phyloP scores from a whole-genome alignment of 2,797 vertebrate species.

The Paguma larvata region DNA sequence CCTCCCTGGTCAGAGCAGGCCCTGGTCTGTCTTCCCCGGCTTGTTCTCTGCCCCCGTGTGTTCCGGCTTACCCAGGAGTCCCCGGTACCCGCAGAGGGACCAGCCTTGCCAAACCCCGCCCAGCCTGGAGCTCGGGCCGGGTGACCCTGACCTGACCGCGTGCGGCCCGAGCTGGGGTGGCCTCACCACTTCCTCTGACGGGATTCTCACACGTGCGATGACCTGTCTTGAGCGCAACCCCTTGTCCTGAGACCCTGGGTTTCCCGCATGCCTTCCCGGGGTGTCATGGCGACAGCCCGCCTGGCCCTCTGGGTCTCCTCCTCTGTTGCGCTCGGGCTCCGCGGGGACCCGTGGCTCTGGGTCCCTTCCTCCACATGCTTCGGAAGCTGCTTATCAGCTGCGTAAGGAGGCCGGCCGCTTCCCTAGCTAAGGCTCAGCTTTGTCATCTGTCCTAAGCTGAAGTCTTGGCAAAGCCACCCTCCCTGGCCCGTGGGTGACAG shows the following conservation, averaged over 20 bases:
- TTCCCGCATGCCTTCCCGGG: accelerated
- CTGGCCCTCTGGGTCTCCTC: background rate
- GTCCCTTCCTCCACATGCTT: background rate
- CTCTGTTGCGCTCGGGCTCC: background rate
- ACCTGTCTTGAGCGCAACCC: background rate
- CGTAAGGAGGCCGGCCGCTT: background rate
- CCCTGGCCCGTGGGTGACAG: background rate
- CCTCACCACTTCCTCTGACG: background rate
- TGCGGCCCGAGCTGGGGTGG: background rate
- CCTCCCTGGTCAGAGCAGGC: background rate
- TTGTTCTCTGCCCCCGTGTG: background rate
- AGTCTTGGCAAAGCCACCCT: background rate
- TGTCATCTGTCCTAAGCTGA: background rate
- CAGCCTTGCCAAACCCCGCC: background rate
- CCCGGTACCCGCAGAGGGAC: background rate
- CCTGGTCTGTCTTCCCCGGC: background rate
- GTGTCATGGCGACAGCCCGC: accelerated
- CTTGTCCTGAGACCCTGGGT: background rate
- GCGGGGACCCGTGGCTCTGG: background rate
- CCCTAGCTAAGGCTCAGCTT: background rate
- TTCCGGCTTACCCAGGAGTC: background rate
- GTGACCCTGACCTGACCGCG: background rate
- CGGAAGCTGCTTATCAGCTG: accelerated
- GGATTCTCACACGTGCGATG: accelerated
- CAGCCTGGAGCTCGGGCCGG: background rate